phyloP scores from a whole-genome alignment of 2,113 vertebrate genomes.

The Etia nguti region DNA sequence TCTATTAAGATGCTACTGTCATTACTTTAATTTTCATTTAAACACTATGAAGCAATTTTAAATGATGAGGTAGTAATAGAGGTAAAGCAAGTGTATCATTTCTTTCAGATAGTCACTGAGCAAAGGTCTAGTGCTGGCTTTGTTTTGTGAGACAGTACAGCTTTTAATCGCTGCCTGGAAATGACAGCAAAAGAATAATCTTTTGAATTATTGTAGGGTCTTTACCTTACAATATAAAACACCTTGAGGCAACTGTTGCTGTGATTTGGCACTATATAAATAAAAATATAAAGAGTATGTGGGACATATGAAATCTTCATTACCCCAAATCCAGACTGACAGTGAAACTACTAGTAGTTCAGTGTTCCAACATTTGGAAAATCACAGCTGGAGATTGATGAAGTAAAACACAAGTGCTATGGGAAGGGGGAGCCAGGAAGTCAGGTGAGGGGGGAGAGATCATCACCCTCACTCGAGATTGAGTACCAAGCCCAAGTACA shows the following conservation, averaged over 20 bases:
- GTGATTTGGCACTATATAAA: background rate
- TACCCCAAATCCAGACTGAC: background rate
- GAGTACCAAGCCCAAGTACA: background rate
- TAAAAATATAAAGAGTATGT: background rate
- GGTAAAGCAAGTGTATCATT: background rate
- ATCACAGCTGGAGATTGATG: background rate
- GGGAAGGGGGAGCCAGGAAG: background rate
- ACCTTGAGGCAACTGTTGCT: background rate
- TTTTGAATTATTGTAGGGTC: background rate
- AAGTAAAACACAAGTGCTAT: background rate
- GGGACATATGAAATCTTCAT: background rate
- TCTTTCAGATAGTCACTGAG: background rate
- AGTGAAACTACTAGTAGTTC: background rate
- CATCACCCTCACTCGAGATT: background rate
- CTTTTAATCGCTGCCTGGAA: background rate
- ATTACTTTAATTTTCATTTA: constrained; percentile 17
- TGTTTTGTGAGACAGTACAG: background rate
- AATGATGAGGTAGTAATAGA: constrained; percentile 1
- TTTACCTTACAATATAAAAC: background rate
- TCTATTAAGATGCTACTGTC: constrained; percentile 12
- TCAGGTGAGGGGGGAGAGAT: background rate
- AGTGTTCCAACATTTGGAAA: background rate
- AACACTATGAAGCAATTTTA: constrained; percentile 3
- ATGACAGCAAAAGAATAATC: background rate
- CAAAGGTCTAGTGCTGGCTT: background rate